Conservation (phyloP, 2,113 vertebrate genomes). For the Ailuropoda melanoleuca region DNA sequence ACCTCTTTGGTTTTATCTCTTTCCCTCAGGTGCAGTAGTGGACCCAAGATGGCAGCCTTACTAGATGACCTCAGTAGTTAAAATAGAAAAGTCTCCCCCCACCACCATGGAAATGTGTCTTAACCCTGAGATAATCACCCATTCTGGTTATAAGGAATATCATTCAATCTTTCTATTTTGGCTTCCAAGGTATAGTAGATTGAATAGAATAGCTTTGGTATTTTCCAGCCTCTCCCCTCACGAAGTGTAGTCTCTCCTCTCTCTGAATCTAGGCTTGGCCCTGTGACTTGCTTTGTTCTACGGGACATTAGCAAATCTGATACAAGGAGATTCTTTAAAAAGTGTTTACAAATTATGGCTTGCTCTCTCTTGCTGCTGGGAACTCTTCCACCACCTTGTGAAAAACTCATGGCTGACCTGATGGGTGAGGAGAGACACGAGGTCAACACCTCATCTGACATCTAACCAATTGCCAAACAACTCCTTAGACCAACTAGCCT, state of each 20-base stretch:
- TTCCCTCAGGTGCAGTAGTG: neutral
- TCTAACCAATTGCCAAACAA: neutral
- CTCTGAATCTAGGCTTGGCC: neutral
- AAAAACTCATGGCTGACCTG: neutral
- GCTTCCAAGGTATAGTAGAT: neutral
- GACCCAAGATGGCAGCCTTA: neutral
- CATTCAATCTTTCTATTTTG: neutral
- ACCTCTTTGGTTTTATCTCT: slow-evolving; percentile 36
- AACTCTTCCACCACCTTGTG: neutral
- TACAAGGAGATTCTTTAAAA: neutral
- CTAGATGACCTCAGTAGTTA: neutral
- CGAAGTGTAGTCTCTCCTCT: neutral
- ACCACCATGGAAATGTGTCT: neutral
- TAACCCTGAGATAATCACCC: neutral
- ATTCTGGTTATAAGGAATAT: neutral
- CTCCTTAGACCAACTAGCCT: neutral
- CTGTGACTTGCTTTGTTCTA: neutral
- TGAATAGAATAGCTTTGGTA: neutral
- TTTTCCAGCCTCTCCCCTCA: neutral
- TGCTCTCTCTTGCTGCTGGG: neutral
- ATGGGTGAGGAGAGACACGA: neutral
- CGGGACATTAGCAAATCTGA: neutral
- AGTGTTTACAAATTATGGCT: neutral
- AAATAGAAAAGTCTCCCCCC: neutral
- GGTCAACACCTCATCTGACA: neutral